Conservation (phyloP, 2,888 invertebrate genomes). For the Spodoptera littoralis region DNA sequence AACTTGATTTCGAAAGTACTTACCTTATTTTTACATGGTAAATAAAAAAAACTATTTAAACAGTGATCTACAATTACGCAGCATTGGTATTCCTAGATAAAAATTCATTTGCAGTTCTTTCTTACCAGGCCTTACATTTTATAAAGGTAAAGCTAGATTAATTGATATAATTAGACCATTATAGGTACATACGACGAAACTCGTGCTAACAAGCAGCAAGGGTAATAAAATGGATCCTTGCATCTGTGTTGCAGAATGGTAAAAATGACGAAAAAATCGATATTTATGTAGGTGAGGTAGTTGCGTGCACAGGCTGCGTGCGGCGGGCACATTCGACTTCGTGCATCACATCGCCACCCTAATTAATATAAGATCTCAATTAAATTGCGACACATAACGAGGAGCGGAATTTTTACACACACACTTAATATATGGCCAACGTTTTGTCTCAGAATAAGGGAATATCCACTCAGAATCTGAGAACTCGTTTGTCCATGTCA, state of each 20-base stretch:
- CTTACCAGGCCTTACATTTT: slow-evolving; percentile 35
- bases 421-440: slow-evolving; percentile 74
- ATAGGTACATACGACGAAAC: slow-evolving; percentile 51
- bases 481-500: slow-evolving; percentile 77
- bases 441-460: slow-evolving; percentile 79
- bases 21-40: too few species aligned
- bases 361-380: slow-evolving; percentile 90
- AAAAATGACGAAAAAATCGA: slow-evolving; percentile 61
- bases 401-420: slow-evolving; percentile 82
- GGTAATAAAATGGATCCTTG: slow-evolving; percentile 48
- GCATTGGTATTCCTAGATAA: too few species aligned
- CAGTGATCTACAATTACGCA: too few species aligned
- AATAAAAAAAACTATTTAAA: too few species aligned
- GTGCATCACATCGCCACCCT: slow-evolving; percentile 83
- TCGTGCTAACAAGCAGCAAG: slow-evolving; percentile 53
- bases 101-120: slow-evolving; percentile 7
- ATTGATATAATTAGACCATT: slow-evolving; percentile 54
- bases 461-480: slow-evolving; percentile 78
- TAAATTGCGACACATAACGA: slow-evolving; percentile 88
- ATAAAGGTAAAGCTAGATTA: slow-evolving; percentile 43
- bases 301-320: slow-evolving; percentile 86
- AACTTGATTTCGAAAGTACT: too few species aligned
- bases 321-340: slow-evolving; percentile 83
- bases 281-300: slow-evolving; percentile 62
- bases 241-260: slow-evolving; percentile 53